Percentiles rank a stretch among this genome's conserved stretches.
Evolutionary conservation across 2,113 vertebrate genomes (phyloP).

Genomic region (Amphiprion ocellaris): DNA sequence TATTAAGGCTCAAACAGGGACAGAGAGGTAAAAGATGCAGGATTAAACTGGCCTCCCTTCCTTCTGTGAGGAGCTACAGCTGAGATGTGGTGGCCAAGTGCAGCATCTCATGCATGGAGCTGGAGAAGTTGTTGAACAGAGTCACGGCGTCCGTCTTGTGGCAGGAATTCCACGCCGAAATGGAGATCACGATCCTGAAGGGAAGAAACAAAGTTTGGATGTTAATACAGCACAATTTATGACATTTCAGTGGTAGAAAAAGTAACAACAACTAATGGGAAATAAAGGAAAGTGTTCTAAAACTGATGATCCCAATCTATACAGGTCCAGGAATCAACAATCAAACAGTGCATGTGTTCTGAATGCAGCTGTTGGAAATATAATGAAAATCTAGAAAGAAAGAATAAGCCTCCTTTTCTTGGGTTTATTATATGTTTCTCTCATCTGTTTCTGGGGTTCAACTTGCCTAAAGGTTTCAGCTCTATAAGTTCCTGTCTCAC

Average conservation of each 20-base stretch:
- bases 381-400: too few species aligned
- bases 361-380: too few species aligned
- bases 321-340: too few species aligned
- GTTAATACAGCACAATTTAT: not conserved
- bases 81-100: constrained; percentile 85
- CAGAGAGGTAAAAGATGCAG: not conserved
- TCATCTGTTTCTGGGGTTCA: not conserved
- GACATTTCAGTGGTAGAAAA: not conserved
- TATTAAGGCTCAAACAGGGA: not conserved
- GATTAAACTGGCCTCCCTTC: not conserved
- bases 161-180: constrained; percentile 91
- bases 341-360: too few species aligned
- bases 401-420: too few species aligned
- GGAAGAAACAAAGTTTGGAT: not conserved
- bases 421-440: too few species aligned
- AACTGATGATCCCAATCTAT: too few species aligned
- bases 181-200: constrained; percentile 86
- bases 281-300: too few species aligned
- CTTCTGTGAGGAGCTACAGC: constrained; percentile 58
- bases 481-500: constrained; percentile 67
- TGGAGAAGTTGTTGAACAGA: constrained; percentile 84
- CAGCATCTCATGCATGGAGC: constrained; percentile 89
- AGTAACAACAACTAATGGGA: not conserved
- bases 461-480: not conserved
- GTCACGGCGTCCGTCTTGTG: constrained; percentile 89